Conservation (phyloP, 2,113 vertebrate genomes). For the Plecturocebus donacophilus region DNA sequence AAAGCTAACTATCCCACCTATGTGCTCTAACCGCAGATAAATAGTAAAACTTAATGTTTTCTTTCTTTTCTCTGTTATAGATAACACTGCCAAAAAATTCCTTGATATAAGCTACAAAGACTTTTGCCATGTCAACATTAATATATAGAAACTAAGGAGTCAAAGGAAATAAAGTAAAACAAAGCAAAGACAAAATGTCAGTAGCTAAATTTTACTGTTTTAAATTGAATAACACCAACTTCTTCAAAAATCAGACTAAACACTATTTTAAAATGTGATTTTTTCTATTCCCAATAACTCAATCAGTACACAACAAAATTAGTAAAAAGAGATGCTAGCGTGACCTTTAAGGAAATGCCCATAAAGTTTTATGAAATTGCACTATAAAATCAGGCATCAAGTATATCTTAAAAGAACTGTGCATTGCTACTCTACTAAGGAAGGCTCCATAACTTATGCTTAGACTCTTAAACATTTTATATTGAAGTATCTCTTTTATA, state of each 20-base stretch:
- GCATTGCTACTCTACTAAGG: not conserved
- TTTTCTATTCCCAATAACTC: not conserved
- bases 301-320: not conserved
- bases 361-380: conserved; percentile 19
- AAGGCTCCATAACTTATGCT: not conserved
- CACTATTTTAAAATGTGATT: conserved; percentile 3
- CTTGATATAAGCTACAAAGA: not conserved
- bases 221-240: not conserved
- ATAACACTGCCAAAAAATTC: not conserved
- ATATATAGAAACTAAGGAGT: not conserved
- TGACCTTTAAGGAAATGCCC: not conserved
- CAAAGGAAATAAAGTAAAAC: conserved; percentile 29
- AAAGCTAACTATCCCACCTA: not conserved
- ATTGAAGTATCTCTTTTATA: conserved; percentile 14
- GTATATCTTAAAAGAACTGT: not conserved
- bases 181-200: conserved; percentile 11
- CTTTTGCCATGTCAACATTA: conserved; percentile 28
- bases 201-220: not conserved
- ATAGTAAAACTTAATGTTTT: not conserved
- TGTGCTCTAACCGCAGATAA: not conserved
- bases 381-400: not conserved
- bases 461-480: not conserved
- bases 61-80: not conserved
- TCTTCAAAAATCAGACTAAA: conserved; percentile 19
- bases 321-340: not conserved